A percentile compares a stretch with the other conserved stretches of the same genome.
phyloP scores from a whole-genome alignment of 2,797 vertebrate genomes.

The Botia almorhae region DNA sequence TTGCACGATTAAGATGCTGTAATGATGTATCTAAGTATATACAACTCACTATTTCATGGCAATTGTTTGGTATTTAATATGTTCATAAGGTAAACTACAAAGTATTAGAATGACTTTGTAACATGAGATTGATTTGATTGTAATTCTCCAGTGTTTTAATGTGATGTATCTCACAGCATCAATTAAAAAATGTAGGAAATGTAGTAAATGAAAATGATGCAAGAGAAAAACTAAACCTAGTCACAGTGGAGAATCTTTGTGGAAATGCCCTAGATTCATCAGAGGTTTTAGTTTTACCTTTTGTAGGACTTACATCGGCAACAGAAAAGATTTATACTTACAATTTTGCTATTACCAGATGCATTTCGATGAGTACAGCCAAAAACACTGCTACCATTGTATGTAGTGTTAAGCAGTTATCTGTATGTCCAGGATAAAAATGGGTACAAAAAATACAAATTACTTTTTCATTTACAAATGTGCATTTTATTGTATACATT shows the following conservation, averaged over 20 bases:
- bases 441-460: too few species aligned
- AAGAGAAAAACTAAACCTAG: background rate
- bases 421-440: too few species aligned
- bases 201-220: background rate
- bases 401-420: background rate
- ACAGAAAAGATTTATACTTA: background rate
- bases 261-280: background rate
- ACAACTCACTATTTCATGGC: background rate
- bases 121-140: background rate
- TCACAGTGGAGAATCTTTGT: background rate
- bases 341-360: background rate
- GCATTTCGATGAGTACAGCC: background rate
- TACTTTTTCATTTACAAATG: too few species aligned
- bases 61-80: background rate
- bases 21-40: too few species aligned
- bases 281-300: background rate
- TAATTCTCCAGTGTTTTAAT: background rate
- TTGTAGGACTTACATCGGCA: background rate
- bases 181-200: background rate
- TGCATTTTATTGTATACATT: too few species aligned
- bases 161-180: background rate
- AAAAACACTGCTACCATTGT: background rate
- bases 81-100: background rate
- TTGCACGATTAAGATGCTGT: background rate
- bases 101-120: background rate